Base-by-base conservation (phyloP, 1,140 invertebrate species). In the Drosophila grimshawi region DNA sequence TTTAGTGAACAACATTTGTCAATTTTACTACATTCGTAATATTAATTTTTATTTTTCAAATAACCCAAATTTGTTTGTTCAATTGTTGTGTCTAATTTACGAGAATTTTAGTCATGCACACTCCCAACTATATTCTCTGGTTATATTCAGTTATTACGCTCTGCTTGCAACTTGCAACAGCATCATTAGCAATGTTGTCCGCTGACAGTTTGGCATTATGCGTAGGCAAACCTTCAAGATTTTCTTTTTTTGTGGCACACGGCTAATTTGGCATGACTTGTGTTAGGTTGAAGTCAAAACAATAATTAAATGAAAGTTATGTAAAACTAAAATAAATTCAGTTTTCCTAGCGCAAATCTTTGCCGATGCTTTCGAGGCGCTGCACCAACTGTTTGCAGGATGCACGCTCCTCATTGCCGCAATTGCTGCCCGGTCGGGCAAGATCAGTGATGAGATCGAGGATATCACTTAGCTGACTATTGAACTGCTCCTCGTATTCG, bases 401-500 rank as follows among this genome's bases (percentile, higher is more conserved):
- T 0, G 62, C 62, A 3, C 51, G 46, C 30, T 81, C 75, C 4
- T 45, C 49, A 6, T 53, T 39, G 27, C 32, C 43, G 39, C 33
- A 35, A 6, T 8, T 5, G 6, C 52, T 49, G 10, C 8, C 51
- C 1, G 33, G 33, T 0, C 60, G 55, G 5, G 68, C 62, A 51
- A 88, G 45, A 7, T 89, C 73, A 0, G 29, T 11, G 0, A 88
- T 10, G 32, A 88, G 45, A 6, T 78, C 64, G 19, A 89, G 2
- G 4, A 88, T 83, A 30, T 63, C 53, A 2, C 2, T 0, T 5
- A 89, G 5, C 0, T 89, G 62, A 7, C 46, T 51, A 4, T 39
- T 51, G 10, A 89, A 88, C 37, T 83, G 77, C 6, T 61, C 29
- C 11, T 76, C 71, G 7, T 70, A 86, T 10, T 86, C 81, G 2